These are phyloP conservation scores for Thamnophis sirtalis DNA, from an alignment of 2,113 vertebrate genomes.

Conservation along the genomic window DNA sequence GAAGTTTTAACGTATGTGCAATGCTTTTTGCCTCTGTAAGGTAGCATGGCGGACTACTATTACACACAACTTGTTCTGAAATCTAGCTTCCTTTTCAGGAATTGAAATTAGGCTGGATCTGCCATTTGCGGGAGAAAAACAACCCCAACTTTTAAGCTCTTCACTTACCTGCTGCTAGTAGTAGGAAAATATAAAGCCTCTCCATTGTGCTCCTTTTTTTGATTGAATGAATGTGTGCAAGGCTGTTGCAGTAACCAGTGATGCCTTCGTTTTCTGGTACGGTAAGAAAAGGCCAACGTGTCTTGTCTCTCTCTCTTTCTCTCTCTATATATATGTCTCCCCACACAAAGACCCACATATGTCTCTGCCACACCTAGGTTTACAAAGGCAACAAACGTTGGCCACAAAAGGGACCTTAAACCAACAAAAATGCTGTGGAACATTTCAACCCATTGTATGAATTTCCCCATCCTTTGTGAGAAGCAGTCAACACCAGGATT, in stretches of 20 bases:
- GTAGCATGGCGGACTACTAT: background rate
- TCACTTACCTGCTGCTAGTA: constrained; percentile 6
- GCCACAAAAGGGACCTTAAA: background rate
- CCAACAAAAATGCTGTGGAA: background rate
- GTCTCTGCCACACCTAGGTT: background rate
- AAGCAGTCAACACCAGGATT: background rate
- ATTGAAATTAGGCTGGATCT: background rate
- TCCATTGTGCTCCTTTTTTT: background rate
- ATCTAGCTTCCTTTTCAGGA: background rate
- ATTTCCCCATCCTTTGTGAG: background rate
- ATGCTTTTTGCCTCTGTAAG: background rate
- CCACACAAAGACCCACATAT: too few species aligned
- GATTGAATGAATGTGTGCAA: background rate
- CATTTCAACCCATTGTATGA: background rate
- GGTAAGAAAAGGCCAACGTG: background rate
- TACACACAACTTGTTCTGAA: background rate
- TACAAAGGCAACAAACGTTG: constrained; percentile 4
- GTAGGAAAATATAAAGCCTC: background rate
- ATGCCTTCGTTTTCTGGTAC: background rate
- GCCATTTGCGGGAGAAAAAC: background rate
- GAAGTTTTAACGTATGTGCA: background rate
- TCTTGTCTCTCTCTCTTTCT: background rate
- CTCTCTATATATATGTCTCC: too few species aligned
- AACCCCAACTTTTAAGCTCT: background rate
- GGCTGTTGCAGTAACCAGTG: background rate